Base-by-base conservation (phyloP, 2,888 invertebrate species). In the Maniola hyperantus region DNA sequence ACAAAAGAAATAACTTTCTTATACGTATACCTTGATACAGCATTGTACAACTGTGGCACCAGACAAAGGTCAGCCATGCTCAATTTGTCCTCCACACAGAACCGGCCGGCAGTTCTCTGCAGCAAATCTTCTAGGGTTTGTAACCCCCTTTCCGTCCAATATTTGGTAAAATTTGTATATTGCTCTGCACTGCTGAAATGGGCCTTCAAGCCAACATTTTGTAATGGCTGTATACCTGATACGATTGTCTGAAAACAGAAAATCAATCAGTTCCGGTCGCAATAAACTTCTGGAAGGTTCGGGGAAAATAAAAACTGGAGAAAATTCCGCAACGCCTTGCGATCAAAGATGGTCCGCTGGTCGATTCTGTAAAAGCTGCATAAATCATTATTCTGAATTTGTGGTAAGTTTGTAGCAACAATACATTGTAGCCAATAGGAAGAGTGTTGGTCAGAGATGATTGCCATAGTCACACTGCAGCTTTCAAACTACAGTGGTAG, bases 211-310 rank as follows among this genome's bases (percentile, higher is more conserved):
- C 87, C 84, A 0, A 93, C 73, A 80, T 95, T 96, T 81, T 96
- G 96, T 7, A 96, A 77, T 0, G 96, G 96, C 80, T 96, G 96
- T 69, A 95, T 95, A 2, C 95, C 95, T 10, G 94, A 92, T 1
- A 93, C 93, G 64, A 96, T 76, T 1, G 93, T 77, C 94, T 90
- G 79, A 39, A 67, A 65, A 39, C 13, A 58, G 39, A 13, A 61
- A 8, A 59, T 20, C n/a, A 0, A 42, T 57, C 11, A 36, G 20
- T 39, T 8, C 18, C 8, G 8, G 18, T 7, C 15, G 7, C 6
- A 18, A 2, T 8, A 8, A 48, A 8, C 42, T 18, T 48, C 48
- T 18, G 48, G 8, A 48, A 18, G 13, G 13, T 42, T 42, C 5
- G 11, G 13, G 2, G 42, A 13, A 42, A 11, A 5, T 11, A 13